Evolutionary conservation across 2,888 invertebrate genomes (phyloP), one percentile per base, ranked within the genome.

Genomic region (Drosophila buzzatii): DNA sequence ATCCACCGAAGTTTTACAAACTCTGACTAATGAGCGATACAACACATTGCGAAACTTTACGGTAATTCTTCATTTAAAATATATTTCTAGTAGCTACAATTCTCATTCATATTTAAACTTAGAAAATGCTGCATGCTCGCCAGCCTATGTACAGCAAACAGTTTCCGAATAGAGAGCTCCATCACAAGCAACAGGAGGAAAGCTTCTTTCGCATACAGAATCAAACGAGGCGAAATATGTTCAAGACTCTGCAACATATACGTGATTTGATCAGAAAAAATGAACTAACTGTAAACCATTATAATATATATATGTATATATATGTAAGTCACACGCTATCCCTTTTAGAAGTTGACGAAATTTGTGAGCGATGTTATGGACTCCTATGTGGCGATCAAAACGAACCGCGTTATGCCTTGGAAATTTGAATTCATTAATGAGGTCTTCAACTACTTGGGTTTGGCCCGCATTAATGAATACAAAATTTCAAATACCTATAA

Each of bases 401-500:
- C 92, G 0, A 66, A 85, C 41, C 92, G 92, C 18, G 83, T 92
- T 4, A 92, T 93, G 91, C 92, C 93, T 10, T 91, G 93, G 90
- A 93, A 91, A 73, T 92, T 92, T 75, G 91, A 92, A 75, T 93
- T 92, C 63, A 84, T 91, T 27, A 92, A 92, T 73, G 93, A 93
- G 76, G 91, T 93, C 31, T 92, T 91, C 61, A 92, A 93, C 73
- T 87, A 89, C 9, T 58, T 92, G 33, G 93, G 90, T 5, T 59
- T 93, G 66, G 89, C 92, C n/a, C 88, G 91, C 76, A 76, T 90
- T 45, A 91, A 92, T 81, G 81, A 81, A 65, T 92, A 82, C 75
- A 80, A 80, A 27, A 69, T 87, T 58, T 65, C 77, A 16, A 66
- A 44, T 18, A 66, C 66, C 14, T 35, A 67, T 39, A 75, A 76